Percentiles rank a stretch among this genome's conserved stretches.
Evolutionary conservation across 2,797 vertebrate species (phyloP).

Genomic region (Pseudochirops cupreus): DNA sequence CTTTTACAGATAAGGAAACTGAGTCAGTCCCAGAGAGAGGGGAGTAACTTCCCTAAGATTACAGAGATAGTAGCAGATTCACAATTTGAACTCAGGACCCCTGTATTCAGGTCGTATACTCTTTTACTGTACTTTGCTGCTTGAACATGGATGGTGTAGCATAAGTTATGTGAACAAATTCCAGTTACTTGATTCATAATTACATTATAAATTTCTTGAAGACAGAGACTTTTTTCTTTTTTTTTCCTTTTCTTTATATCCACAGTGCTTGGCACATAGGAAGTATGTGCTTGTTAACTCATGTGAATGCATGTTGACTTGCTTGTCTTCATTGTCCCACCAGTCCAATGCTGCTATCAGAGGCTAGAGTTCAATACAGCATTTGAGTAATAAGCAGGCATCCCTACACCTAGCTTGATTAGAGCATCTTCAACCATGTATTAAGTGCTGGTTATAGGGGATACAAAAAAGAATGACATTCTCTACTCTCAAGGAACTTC

Average conservation of each 20-base stretch:
- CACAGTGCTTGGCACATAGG: rapidly evolving
- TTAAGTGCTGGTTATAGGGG: no score
- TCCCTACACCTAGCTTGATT: neutral
- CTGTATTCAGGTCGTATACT: neutral
- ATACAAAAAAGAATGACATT: neutral
- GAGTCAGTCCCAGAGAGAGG: neutral
- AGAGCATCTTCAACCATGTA: neutral
- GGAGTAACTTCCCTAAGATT: neutral
- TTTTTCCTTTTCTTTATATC: neutral
- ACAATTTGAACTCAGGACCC: neutral
- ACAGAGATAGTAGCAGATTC: neutral
- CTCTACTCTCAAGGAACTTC: neutral
- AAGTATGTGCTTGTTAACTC: neutral
- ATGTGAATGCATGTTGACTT: no score
- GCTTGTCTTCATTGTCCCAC: neutral
- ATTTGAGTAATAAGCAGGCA: neutral
- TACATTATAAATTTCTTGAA: neutral
- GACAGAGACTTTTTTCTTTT: neutral
- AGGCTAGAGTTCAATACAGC: neutral
- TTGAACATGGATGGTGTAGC: neutral
- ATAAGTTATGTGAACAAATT: neutral
- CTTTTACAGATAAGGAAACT: neutral
- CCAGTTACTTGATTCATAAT: neutral
- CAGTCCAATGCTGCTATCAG: neutral
- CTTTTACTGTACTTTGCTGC: neutral